Percentiles rank a stretch among this genome's conserved stretches.
Evolutionary conservation across 2,797 vertebrate genomes (phyloP).

Genomic region (Sandelia bainsii): DNA sequence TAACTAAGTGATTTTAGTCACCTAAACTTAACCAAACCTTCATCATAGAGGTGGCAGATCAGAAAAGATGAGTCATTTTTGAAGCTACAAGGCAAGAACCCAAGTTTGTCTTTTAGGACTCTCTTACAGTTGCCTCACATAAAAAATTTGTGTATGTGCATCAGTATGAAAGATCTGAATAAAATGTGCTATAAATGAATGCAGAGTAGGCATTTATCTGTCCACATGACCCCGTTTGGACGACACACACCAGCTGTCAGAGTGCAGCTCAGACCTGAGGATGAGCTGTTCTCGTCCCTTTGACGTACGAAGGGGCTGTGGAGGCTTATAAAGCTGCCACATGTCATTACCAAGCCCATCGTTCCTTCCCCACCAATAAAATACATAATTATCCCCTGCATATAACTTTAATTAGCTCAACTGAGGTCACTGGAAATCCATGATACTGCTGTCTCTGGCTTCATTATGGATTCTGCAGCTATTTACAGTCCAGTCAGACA

Average conservation of each 20-base stretch:
- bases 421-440: slow-evolving; percentile 72
- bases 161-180: too few relatives aligned
- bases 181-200: background rate
- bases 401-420: slow-evolving; percentile 66
- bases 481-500: slow-evolving; percentile 55
- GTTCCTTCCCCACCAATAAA: slow-evolving; percentile 60
- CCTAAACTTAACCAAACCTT: background rate
- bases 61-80: too few relatives aligned
- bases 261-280: slow-evolving; percentile 6
- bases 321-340: slow-evolving; percentile 66
- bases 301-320: slow-evolving; percentile 19
- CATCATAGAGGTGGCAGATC: background rate
- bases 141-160: too few relatives aligned
- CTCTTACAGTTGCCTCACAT: too few relatives aligned
- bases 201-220: background rate
- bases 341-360: slow-evolving; percentile 58
- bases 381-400: slow-evolving; percentile 59
- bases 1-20: background rate
- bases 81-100: too few relatives aligned
- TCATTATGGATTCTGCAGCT: slow-evolving; percentile 48
- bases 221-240: background rate
- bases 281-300: background rate
- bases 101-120: background rate
- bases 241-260: slow-evolving; percentile 16
- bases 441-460: slow-evolving; percentile 47